Base-by-base conservation (phyloP, 2,113 vertebrate genomes). In the Psettodes erumei region DNA sequence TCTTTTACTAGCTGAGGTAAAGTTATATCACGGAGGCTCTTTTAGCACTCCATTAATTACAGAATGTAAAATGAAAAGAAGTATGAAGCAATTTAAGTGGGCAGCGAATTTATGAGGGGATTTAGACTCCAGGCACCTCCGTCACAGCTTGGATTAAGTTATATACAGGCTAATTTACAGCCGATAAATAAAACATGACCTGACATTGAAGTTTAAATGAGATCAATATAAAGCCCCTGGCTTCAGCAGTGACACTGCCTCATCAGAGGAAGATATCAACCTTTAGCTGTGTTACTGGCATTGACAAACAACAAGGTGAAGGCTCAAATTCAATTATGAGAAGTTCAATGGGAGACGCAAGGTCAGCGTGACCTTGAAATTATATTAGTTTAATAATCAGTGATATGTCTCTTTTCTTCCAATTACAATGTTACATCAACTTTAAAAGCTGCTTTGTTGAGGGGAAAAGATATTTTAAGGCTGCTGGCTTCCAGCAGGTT, bases 191-290 rank as follows among this genome's bases (percentile, higher is more conserved):
- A 82, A 84, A 79, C 67, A 79, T 76, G 53, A 63, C 62, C 25
- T 53, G 61, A 84, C 45, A 69, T 16, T 69, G 27, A 76, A 67
- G 65, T 69, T 85, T 58, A 81, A 83, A 59, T 47, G 42, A 27
- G 38, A 86, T 89, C 75, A 60, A 84, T 83, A 81, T 18, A n/a
- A n/a, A 71, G 71, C 71, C 59, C 55, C 43, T 33, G 75, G 83
- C 76, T 42, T 70, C 27, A 43, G 71, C n/a, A 32, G 50, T 12
- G 9, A 70, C 6, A 19, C 55, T 25, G 54, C 27, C 35, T 74
- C 64, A 72, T 80, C 71, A 79, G 2, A 75, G 15, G 47, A 47
- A 71, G 21, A 75, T n/a, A 75, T 43, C 38, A 79, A 60, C 60
- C 30, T 54, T 30, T 38, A 13, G 7, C 25, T 54, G 28, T 28